Conservation (phyloP, 2,797 vertebrate species). For the Urocyon cinereoargenteus region DNA sequence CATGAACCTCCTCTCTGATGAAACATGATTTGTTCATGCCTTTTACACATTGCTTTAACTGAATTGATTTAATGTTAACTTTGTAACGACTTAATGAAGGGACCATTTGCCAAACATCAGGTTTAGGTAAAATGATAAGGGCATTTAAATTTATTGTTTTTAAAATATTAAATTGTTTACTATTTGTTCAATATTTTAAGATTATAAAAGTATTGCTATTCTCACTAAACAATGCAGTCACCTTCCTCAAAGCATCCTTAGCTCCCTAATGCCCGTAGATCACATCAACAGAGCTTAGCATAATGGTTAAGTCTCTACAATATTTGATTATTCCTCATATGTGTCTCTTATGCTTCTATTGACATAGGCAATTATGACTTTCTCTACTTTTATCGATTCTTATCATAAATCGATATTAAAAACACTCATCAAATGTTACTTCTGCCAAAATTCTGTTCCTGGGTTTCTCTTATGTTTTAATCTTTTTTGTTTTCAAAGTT, state of each 20-base stretch:
- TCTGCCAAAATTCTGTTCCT: neutral
- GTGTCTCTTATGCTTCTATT: neutral
- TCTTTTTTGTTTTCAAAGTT: neutral
- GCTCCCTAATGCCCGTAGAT: neutral
- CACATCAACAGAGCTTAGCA: neutral
- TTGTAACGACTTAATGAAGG: neutral
- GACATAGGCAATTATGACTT: neutral
- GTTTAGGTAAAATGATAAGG: neutral
- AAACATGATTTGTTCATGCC: neutral
- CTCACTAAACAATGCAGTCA: neutral
- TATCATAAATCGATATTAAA: neutral
- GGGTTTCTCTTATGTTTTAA: neutral
- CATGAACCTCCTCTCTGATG: neutral
- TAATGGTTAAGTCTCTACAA: neutral
- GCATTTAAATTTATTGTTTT: neutral
- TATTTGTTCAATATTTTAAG: neutral
- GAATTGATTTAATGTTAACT: neutral
- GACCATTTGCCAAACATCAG: neutral
- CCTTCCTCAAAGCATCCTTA: neutral
- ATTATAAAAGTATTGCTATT: neutral
- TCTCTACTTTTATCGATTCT: neutral
- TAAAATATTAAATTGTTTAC: neutral
- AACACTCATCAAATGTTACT: neutral
- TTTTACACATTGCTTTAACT: neutral
- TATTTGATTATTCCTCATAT: neutral